A percentile compares a stretch with the other conserved stretches of the same genome.
Evolutionary conservation across 2,888 invertebrate genomes (phyloP).

Genomic region (Chymomyza amoena): DNA sequence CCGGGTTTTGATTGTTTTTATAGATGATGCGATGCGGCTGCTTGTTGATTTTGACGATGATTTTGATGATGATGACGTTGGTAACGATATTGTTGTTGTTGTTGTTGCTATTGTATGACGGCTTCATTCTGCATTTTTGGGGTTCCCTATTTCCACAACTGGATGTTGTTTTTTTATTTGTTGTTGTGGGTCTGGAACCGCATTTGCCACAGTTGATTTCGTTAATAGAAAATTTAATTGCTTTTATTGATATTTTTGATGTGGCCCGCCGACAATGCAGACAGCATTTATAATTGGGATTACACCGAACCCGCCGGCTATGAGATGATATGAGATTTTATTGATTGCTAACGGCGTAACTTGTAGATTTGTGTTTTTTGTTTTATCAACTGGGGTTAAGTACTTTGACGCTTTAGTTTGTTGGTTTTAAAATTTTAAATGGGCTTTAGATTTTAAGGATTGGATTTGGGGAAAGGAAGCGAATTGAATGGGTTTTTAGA

Average conservation of each 20-base stretch:
- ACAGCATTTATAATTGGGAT: conserved; percentile 50
- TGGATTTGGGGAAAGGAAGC: not conserved
- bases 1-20: conserved; percentile 62
- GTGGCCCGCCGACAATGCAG: conserved; percentile 3
- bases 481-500: not conserved
- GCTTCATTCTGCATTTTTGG: conserved; percentile 10
- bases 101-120: conserved; percentile 9
- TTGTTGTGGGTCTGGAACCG: conserved; percentile 11
- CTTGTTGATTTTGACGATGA: conserved; percentile 57
- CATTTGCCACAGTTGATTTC: conserved; percentile 56
- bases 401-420: not conserved
- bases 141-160: not conserved
- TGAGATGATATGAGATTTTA: conserved; percentile 30
- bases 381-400: too few relatives aligned
- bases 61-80: conserved; percentile 39
- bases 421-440: not conserved
- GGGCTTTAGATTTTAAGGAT: not conserved
- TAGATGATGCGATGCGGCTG: conserved; percentile 51
- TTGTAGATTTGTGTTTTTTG: not conserved
- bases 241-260: conserved; percentile 63
- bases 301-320: conserved; percentile 37
- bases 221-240: conserved; percentile 71
- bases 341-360: conserved; percentile 31
- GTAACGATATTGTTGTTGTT: conserved; percentile 29
- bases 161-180: conserved; percentile 6